phyloP scores from a whole-genome alignment of 2,888 invertebrate species.

The Saturnia japonica region DNA sequence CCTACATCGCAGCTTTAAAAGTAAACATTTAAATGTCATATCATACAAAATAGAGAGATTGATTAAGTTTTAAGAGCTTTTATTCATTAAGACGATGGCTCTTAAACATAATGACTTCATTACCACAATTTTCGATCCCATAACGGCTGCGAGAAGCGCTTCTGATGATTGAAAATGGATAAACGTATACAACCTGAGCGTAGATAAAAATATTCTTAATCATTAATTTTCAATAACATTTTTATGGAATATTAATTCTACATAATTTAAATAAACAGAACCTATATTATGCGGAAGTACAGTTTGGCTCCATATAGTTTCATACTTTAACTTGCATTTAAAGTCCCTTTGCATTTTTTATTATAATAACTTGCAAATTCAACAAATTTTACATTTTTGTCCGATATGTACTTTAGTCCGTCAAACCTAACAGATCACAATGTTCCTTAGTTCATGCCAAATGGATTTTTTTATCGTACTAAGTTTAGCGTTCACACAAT shows the following conservation, averaged over 20 bases:
- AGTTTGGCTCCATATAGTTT: too few species aligned
- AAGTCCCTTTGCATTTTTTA: background rate
- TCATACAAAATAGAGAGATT: constrained; percentile 55
- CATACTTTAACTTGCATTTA: background rate
- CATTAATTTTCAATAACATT: background rate
- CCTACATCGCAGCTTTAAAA: too few species aligned
- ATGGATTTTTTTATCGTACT: background rate
- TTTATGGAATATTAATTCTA: background rate
- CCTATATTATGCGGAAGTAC: too few species aligned
- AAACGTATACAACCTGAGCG: background rate
- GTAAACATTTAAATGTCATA: too few species aligned
- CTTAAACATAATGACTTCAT: constrained; percentile 67
- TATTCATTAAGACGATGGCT: constrained; percentile 71
- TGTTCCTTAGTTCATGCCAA: background rate
- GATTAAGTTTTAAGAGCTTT: constrained; percentile 76
- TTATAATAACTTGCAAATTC: too few species aligned
- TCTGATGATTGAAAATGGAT: constrained; percentile 41
- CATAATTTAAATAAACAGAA: background rate
- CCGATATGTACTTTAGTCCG: background rate
- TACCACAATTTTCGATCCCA: constrained; percentile 49
- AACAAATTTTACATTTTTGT: too few species aligned
- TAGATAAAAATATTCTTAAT: background rate
- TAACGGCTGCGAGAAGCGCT: constrained; percentile 43
- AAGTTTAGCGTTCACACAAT: too few species aligned
- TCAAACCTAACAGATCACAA: background rate